Conservation (phyloP, 2,113 vertebrate genomes). For the Petromus typicus region DNA sequence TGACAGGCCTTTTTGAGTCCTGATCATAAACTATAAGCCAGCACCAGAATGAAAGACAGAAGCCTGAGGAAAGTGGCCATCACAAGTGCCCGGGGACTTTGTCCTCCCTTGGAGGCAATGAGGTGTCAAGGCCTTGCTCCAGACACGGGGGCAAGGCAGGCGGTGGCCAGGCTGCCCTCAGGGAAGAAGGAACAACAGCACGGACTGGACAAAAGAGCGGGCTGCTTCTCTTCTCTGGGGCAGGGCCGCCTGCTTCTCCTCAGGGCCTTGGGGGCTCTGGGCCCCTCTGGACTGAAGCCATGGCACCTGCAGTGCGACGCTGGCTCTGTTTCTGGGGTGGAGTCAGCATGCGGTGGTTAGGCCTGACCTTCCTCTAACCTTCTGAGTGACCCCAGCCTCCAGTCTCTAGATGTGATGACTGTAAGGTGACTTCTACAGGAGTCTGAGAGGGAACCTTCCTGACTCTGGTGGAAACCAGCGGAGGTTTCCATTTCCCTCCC, state of each 20-base stretch:
- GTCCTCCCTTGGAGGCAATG: background rate
- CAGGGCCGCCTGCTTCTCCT: background rate
- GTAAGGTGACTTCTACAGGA: background rate
- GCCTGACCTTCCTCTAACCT: background rate
- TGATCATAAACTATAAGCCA: background rate
- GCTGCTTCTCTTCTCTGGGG: background rate
- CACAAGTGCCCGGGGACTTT: accelerated
- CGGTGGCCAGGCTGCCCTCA: background rate
- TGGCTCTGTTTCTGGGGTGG: background rate
- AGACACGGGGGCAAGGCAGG: background rate
- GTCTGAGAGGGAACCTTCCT: background rate
- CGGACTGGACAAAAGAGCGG: too few relatives aligned
- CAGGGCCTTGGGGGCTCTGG: accelerated
- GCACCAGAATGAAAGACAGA: background rate
- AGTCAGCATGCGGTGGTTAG: background rate
- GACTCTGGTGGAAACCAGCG: background rate
- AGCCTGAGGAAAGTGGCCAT: background rate
- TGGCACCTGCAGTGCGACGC: accelerated
- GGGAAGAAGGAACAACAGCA: background rate
- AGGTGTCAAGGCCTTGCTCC: background rate
- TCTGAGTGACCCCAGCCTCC: background rate
- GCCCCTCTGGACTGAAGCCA: too few relatives aligned
- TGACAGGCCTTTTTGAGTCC: background rate
- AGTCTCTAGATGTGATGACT: background rate
- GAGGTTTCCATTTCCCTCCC: background rate